Conservation (phyloP, 2,888 invertebrate species). For the Zygaena filipendulae region DNA sequence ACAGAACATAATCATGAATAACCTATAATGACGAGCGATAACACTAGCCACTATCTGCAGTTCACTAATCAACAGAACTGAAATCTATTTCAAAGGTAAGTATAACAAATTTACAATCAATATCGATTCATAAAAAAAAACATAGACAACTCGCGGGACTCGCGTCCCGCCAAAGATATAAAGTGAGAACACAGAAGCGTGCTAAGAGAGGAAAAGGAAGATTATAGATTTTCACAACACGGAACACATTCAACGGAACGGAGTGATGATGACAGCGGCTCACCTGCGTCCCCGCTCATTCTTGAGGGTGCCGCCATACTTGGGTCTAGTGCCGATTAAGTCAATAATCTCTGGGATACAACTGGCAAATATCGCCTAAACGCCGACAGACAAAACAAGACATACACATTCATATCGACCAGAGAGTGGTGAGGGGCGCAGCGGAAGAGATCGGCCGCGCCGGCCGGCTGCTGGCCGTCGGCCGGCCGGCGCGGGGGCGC, state of each 20-base stretch:
- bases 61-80: slow-evolving; percentile 64
- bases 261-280: slow-evolving; percentile 73
- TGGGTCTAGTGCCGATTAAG: slow-evolving; percentile 99
- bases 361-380: slow-evolving; percentile 99
- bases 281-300: slow-evolving; percentile 99
- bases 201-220: slow-evolving; percentile 69
- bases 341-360: slow-evolving; percentile 99
- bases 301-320: slow-evolving; percentile 99
- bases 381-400: slow-evolving; percentile 73
- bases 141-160: slow-evolving; percentile 63
- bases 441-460: slow-evolving; percentile 30
- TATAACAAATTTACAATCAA: slow-evolving; percentile 64
- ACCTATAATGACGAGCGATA: slow-evolving; percentile 66
- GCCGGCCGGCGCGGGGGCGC: slow-evolving; percentile 16
- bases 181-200: slow-evolving; percentile 71
- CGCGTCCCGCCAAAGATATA: slow-evolving; percentile 64
- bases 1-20: slow-evolving; percentile 65
- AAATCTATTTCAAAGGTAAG: slow-evolving; percentile 56
- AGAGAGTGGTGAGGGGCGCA: slow-evolving; percentile 28
- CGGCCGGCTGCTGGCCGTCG: slow-evolving; percentile 18
- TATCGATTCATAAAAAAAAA: slow-evolving; percentile 64
- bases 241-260: slow-evolving; percentile 71
- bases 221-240: slow-evolving; percentile 67
- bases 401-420: slow-evolving; percentile 63
- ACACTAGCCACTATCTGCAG: slow-evolving; percentile 68